Conservation (phyloP, 2,113 vertebrate genomes). For the Stegastes partitus region DNA sequence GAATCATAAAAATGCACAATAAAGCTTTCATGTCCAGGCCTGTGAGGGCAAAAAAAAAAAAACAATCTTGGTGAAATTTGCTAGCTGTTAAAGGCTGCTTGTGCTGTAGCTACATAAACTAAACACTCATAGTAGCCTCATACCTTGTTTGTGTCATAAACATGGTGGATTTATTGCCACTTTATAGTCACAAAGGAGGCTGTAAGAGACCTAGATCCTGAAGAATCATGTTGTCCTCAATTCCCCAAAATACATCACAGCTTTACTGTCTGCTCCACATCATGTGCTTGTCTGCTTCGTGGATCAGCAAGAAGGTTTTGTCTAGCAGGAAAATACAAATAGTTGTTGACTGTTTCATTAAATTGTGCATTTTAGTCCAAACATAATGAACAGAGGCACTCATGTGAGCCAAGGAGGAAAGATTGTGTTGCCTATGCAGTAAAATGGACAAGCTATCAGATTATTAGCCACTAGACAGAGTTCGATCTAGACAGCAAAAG, state of each 20-base stretch:
- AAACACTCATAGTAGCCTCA: not conserved
- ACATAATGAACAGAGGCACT: not conserved
- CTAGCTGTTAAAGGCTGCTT: conserved; percentile 22
- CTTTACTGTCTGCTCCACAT: conserved; percentile 34
- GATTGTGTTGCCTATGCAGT: too few relatives aligned
- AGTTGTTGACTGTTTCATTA: conserved; percentile 7
- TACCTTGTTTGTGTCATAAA: too few relatives aligned
- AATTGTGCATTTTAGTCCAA: conserved; percentile 2
- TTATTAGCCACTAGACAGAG: not conserved
- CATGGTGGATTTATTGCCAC: conserved; percentile 19
- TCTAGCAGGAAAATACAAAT: conserved; percentile 14
- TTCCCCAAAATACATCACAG: conserved; percentile 29
- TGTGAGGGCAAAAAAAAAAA: conserved; percentile 10
- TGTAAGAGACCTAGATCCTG: conserved; percentile 47
- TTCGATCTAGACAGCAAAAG: not conserved
- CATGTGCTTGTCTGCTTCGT: conserved; percentile 40
- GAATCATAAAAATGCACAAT: conserved; percentile 1
- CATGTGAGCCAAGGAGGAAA: not conserved
- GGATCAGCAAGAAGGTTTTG: conserved; percentile 25
- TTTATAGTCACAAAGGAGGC: conserved; percentile 27
- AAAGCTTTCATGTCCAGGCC: conserved; percentile 45
- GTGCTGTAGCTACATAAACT: conserved; percentile 4
- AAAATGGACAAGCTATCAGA: not conserved
- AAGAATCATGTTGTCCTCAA: conserved; percentile 43
- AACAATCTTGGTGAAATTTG: conserved; percentile 25